Percentiles rank a stretch among this genome's conserved stretches.
Evolutionary conservation across 2,888 invertebrate genomes (phyloP).

Genomic region (Latheticus oryzae): DNA sequence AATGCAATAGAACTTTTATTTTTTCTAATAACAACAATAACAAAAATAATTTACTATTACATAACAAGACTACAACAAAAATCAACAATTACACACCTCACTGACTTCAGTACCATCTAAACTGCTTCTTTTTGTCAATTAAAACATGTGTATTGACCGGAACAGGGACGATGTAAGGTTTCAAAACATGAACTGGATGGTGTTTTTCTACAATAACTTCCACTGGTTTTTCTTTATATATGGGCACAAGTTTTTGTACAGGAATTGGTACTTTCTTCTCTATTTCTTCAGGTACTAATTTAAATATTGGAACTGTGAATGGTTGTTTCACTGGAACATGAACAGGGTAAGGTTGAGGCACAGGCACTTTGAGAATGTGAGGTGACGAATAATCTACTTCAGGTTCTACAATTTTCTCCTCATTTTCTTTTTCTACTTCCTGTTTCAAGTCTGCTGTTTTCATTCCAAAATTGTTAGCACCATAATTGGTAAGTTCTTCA

Average conservation of each 20-base stretch:
- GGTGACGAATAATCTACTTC: constrained; percentile 8
- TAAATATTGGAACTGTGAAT: constrained; percentile 27
- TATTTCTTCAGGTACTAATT: constrained; percentile 22
- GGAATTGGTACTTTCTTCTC: constrained; percentile 31
- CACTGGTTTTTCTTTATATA: constrained; percentile 31
- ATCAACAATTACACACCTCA: too few species aligned
- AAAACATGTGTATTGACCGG: constrained; percentile 24
- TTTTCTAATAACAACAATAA: too few species aligned
- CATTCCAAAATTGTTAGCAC: constrained; percentile 1
- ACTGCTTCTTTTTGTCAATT: constrained; percentile 8
- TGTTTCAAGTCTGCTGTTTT: constrained; percentile 3
- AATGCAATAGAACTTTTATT: too few species aligned
- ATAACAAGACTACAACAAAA: too few species aligned
- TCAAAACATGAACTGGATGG: constrained; percentile 21
- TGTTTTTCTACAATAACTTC: constrained; percentile 30
- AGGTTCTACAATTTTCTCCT: constrained; percentile 2
- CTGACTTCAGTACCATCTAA: too few species aligned
- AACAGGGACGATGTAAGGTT: constrained; percentile 26
- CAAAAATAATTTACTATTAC: too few species aligned
- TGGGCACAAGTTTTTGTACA: constrained; percentile 32
- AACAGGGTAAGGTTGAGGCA: constrained; percentile 24
- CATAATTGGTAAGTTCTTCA: neutral
- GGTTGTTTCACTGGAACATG: constrained; percentile 28
- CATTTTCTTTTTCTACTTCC: neutral
- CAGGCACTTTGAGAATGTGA: constrained; percentile 28